These are phyloP conservation scores for Mongoloraphidia duomilia DNA, from an alignment of 2,888 invertebrate genomes.

Conservation along the genomic window DNA sequence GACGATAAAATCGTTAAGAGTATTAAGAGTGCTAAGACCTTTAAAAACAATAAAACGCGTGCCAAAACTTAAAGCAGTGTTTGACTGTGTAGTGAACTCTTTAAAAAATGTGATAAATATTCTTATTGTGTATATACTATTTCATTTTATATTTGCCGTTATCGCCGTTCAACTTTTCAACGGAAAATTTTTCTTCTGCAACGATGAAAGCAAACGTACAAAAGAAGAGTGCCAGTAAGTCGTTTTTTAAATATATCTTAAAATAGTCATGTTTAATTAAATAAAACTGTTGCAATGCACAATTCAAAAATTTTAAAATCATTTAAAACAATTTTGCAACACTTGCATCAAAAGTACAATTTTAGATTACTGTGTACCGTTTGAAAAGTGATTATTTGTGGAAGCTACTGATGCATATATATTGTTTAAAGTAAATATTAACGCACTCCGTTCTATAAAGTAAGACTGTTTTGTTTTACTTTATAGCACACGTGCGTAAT, in stretches of 20 bases:
- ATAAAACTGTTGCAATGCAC: too few species aligned
- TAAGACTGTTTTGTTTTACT: too few species aligned
- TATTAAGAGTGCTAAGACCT: conserved; percentile 95
- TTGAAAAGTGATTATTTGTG: too few species aligned
- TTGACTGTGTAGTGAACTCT: conserved; percentile 99
- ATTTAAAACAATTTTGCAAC: too few species aligned
- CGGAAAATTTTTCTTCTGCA: conserved; percentile 98
- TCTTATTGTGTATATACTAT: conserved; percentile 99
- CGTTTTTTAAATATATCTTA: conserved; percentile 13
- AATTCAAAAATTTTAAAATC: too few species aligned
- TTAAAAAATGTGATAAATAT: conserved; percentile 99
- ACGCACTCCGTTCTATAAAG: too few species aligned
- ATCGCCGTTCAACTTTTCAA: conserved; percentile 99
- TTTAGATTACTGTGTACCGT: too few species aligned
- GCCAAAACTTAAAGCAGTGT: conserved; percentile 99
- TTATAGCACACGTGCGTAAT: too few species aligned
- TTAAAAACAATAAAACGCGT: conserved; percentile 99
- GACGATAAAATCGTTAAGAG: conserved; percentile 98
- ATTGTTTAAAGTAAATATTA: too few species aligned
- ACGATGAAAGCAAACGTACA: conserved; percentile 94
- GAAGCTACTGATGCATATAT: too few species aligned
- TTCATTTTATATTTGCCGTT: conserved; percentile 99
- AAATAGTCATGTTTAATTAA: too few species aligned
- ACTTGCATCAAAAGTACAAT: too few species aligned
- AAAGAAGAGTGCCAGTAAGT: conserved; percentile 93